Conservation (phyloP, 1,140 invertebrate genomes). For the Neotoxoptera formosana region DNA sequence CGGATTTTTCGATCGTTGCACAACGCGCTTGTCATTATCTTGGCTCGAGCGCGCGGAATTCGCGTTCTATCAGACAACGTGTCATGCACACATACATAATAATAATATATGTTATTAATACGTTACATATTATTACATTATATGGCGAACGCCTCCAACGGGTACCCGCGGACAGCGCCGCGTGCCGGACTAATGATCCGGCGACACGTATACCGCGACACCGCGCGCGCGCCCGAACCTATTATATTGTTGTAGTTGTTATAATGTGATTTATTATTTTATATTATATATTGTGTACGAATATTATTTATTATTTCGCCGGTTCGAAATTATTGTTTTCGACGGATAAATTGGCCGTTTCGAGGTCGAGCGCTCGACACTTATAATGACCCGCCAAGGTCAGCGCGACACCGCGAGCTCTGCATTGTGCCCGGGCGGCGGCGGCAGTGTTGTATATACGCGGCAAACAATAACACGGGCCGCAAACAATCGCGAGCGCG, state of each 20-base stretch:
- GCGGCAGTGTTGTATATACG: neutral
- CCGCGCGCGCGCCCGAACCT: neutral
- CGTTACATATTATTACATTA: too few species aligned
- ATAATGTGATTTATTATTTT: neutral
- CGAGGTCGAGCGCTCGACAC: neutral
- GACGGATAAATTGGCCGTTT: neutral
- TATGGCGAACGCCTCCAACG: too few species aligned
- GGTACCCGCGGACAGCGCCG: too few species aligned
- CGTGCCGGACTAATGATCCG: neutral
- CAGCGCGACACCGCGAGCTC: neutral
- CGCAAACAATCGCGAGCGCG: neutral
- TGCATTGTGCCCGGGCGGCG: neutral
- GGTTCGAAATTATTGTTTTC: constrained; percentile 1
- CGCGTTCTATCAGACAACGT: too few species aligned
- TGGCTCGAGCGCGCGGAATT: too few species aligned
- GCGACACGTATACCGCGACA: neutral
- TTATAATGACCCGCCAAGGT: constrained; percentile 21
- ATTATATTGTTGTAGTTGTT: neutral
- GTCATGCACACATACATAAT: neutral
- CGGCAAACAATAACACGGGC: neutral
- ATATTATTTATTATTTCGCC: neutral
- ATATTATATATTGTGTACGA: neutral
- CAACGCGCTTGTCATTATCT: neutral
- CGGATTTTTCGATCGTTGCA: constrained; percentile 19
- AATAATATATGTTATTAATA: neutral